Evolutionary conservation across 1,140 invertebrate genomes (phyloP), one percentile per base, ranked within the genome.

Genomic region (Penaeus japonicus): DNA sequence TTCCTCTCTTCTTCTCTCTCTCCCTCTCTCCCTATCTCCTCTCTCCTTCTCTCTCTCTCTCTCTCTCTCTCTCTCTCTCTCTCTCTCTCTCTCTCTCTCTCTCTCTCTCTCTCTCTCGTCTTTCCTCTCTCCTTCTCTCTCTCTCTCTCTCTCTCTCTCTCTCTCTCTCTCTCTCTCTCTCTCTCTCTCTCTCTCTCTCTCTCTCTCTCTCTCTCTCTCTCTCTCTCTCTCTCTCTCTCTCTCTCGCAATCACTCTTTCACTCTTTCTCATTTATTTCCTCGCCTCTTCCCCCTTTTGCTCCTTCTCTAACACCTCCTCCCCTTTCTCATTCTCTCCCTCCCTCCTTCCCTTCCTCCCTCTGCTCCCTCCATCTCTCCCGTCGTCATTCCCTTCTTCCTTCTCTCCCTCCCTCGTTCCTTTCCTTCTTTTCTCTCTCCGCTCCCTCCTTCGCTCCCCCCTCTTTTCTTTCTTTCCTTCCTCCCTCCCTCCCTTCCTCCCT

Each of bases 271-370:
- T n/a, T 57, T 39, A 30, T 32, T 30, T 32, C 2, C 39, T 15
- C 47, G 10, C 47, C 47, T 47, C 47, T 15, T 7, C n/a, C n/a
- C n/a, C n/a, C n/a, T n/a, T n/a, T n/a, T n/a, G n/a, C n/a, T 55
- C 53, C 55, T 65, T 53, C 30, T 84, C 82, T 73, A n/a, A n/a
- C n/a, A n/a, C n/a, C 82, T 84, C 57, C 39, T 35, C 53, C 20
- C n/a, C n/a, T n/a, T n/a, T n/a, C n/a, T n/a, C n/a, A n/a, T n/a
- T n/a, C n/a, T n/a, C n/a, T n/a, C n/a, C n/a, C n/a, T n/a, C n/a
- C n/a, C n/a, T n/a, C n/a, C n/a, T n/a, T n/a, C n/a, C n/a, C 57
- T 20, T 59, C 18, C 18, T 59, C 57, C n/a, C n/a, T 39, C 35
- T 39, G 10, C 10, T 47, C 47, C 15, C 47, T 15, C 47, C 15